Conservation (phyloP, 1,140 invertebrate species). For the Oryzaephilus surinamensis region DNA sequence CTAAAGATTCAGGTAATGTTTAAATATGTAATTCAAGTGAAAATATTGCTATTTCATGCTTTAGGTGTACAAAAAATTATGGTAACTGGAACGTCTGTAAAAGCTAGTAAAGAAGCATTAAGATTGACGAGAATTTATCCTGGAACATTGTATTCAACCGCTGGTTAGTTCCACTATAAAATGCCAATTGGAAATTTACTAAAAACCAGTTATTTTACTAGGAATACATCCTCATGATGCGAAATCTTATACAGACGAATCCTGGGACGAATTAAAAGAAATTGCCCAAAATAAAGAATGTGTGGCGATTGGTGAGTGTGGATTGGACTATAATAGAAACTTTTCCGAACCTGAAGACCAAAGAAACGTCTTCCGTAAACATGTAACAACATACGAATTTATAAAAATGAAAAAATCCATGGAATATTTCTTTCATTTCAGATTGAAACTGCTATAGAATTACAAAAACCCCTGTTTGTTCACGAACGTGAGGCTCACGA, state of each 20-base stretch:
- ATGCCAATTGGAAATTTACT: not conserved
- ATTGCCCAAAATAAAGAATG: constrained; percentile 75
- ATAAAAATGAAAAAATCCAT: constrained; percentile 1
- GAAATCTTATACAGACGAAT: constrained; percentile 79
- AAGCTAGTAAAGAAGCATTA: constrained; percentile 81
- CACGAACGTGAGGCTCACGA: constrained; percentile 85
- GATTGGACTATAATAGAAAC: constrained; percentile 88
- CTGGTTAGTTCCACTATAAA: constrained; percentile 47
- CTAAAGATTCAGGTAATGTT: constrained; percentile 74
- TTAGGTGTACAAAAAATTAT: constrained; percentile 88
- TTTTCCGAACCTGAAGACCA: constrained; percentile 85
- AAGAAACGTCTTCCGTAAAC: constrained; percentile 77
- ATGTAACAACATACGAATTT: constrained; percentile 45
- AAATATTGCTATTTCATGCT: constrained; percentile 18
- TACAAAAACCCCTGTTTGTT: constrained; percentile 82
- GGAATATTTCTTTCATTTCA: constrained; percentile 33
- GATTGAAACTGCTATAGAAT: constrained; percentile 73
- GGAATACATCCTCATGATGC: constrained; percentile 93
- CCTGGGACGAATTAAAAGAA: constrained; percentile 56
- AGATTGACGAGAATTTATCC: constrained; percentile 80
- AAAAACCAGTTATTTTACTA: constrained; percentile 28
- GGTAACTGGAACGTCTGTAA: constrained; percentile 82
- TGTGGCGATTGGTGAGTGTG: constrained; percentile 89
- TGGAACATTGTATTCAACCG: constrained; percentile 82
- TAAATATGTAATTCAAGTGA: not conserved